These are phyloP conservation scores for Leptopilina boulardi DNA, from an alignment of 1,140 invertebrate genomes.

Conservation along the genomic window DNA sequence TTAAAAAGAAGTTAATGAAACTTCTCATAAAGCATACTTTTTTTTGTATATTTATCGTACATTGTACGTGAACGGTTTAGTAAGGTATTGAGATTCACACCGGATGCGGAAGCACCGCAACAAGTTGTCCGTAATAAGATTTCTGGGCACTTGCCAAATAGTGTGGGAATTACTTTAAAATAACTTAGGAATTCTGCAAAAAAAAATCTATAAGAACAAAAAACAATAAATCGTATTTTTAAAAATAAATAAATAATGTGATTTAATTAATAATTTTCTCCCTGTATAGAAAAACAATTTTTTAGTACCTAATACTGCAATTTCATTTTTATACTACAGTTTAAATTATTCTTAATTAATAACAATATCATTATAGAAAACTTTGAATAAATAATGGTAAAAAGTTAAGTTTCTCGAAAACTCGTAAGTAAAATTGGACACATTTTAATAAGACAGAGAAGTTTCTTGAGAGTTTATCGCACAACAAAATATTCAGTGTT, in stretches of 20 bases:
- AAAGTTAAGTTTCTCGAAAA: not conserved
- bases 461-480: slow-evolving; percentile 3
- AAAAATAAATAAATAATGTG: too few relatives aligned
- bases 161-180: slow-evolving; percentile 5
- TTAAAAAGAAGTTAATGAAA: not conserved
- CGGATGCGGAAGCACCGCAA: slow-evolving; percentile 59
- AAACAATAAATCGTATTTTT: not conserved
- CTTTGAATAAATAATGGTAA: not conserved
- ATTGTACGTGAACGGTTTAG: slow-evolving; percentile 20
- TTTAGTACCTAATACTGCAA: too few relatives aligned
- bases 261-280: too few relatives aligned
- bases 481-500: not conserved
- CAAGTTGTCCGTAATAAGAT: slow-evolving; percentile 58
- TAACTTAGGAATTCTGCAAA: not conserved
- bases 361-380: too few relatives aligned
- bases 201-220: not conserved
- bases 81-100: slow-evolving; percentile 46
- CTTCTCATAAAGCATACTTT: not conserved
- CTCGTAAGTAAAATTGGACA: not conserved
- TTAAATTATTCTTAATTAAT: too few relatives aligned
- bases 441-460: not conserved
- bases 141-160: slow-evolving; percentile 44
- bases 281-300: too few relatives aligned
- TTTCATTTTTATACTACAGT: too few relatives aligned
- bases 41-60: slow-evolving; percentile 44